phyloP scores from a whole-genome alignment of 2,888 invertebrate genomes.

The Amphipyra tragopoginis region DNA sequence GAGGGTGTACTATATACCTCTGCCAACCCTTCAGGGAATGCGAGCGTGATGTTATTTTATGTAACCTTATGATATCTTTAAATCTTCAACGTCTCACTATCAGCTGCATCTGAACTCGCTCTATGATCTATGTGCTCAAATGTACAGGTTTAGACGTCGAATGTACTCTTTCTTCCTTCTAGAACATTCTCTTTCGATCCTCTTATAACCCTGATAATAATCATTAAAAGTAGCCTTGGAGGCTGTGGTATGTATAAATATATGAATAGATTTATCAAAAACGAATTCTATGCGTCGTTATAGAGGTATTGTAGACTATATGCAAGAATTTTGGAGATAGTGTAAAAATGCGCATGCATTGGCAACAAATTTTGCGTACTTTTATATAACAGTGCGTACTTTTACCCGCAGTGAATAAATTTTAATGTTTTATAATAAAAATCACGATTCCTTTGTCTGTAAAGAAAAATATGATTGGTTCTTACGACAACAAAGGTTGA shows the following conservation, averaged over 20 bases:
- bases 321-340: neutral
- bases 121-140: constrained; percentile 79
- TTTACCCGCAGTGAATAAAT: too few relatives aligned
- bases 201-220: constrained; percentile 71
- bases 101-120: constrained; percentile 45
- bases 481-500: too few relatives aligned
- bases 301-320: constrained; percentile 27
- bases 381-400: too few relatives aligned
- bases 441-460: too few relatives aligned
- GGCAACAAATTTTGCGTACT: neutral
- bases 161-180: constrained; percentile 69
- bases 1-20: too few relatives aligned
- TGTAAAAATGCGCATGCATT: constrained; percentile 18
- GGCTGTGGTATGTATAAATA: constrained; percentile 80
- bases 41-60: too few relatives aligned
- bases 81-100: constrained; percentile 12
- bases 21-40: too few relatives aligned
- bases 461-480: too few relatives aligned
- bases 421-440: too few relatives aligned
- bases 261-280: constrained; percentile 51
- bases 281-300: constrained; percentile 44
- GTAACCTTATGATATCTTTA: too few relatives aligned
- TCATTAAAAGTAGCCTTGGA: constrained; percentile 75
- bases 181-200: constrained; percentile 69
- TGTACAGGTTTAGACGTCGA: constrained; percentile 77